Base-by-base conservation (phyloP, 2,797 vertebrate species). In the Macroramphosus scolopax region DNA sequence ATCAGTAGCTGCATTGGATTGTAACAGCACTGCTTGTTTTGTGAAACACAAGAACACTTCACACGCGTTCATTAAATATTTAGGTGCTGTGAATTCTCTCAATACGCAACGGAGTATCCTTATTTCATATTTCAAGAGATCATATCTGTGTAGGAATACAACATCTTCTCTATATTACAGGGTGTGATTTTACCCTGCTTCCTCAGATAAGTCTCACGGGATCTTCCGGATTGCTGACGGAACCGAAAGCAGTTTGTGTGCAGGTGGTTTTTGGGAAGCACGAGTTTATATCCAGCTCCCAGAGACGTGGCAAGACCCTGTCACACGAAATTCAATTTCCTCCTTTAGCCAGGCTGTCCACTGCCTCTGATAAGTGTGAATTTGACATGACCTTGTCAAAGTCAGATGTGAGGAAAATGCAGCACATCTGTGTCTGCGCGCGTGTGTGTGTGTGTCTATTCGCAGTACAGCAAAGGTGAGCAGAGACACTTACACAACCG, bases 351-450 rank as follows among this genome's bases (percentile, higher is more conserved):
- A 34, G 60, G 55, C 73, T 58, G 66, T 65, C 72, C 72, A 46
- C 57, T 11, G 37, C 51, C 39, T 51, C 39, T 59, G 62, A 72
- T 69, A 78, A 72, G 79, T 72, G 72, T 39, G 75, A 84, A 82
- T 83, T 72, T 75, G 81, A 80, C 76, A 52, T 59, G 77, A 87
- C 85, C 83, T 88, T 86, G 83, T 81, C 80, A 79, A 77, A 80
- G 80, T 80, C 77, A 69, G 70, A 72, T 43, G 70, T 38, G 65
- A 76, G 51, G 41, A 69, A 68, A 68, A 76, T 49, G 62, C 59
- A 41, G 68, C 63, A 14, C 6, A 22, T 55, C 33, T 14, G 17
- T n/a, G 38, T 38, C 35, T 51, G 34, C 20, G 17, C n/a, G n/a
- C n/a, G n/a, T n/a, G n/a, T n/a, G n/a, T n/a, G n/a, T n/a, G n/a